Evolutionary conservation across 2,113 vertebrate genomes (phyloP), one percentile per base, ranked within the genome.

Genomic region (Oceanodroma tethys): DNA sequence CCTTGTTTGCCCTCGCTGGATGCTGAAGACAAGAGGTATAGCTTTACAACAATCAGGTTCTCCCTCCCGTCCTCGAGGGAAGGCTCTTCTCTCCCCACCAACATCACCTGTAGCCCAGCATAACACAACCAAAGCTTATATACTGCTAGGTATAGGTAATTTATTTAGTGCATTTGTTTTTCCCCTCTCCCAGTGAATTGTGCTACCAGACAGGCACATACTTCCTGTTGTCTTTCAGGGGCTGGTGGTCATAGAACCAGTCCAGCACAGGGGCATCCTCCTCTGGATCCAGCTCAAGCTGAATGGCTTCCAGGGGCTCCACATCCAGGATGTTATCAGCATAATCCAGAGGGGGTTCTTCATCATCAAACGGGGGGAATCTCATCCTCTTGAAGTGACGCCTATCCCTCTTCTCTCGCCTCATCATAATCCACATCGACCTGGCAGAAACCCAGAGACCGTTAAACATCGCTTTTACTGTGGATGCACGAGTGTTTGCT

Each of bases 401-500:
- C 23, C 99, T 98, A 72, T 99, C 99, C 76, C 99, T 98, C 94
- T 99, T 99, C 97, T 99, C 99, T 90, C 99, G 98, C 83, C 99
- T 99, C 99, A 99, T 99, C 99, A 99, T 99, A 93, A 99, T 99
- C 99, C 99, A 99, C 99, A 99, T 99, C 1, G 99, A 98, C 58
- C 99, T 99, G 88, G 40, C 18, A 32, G 25, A 73, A 74, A 65
- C 26, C 3, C 68, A 47, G 62, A 53, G 16, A 63, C 12, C 1
- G 0, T 81, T 21, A 56, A 32, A 32, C 3, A 1, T 0, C 1
- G 3, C 0, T 58, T 68, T 58, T 16, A 16, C 4, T 16, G 60
- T 10, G 16, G 20, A 8, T 32, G 7, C 8, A 29, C 2, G 1
- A 17, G 9, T 8, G 9, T 60, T 65, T 60, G 16, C 25, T 20